Evolutionary conservation across 1,140 invertebrate species (phyloP).

Genomic region (Stegodyphus dumicola): DNA sequence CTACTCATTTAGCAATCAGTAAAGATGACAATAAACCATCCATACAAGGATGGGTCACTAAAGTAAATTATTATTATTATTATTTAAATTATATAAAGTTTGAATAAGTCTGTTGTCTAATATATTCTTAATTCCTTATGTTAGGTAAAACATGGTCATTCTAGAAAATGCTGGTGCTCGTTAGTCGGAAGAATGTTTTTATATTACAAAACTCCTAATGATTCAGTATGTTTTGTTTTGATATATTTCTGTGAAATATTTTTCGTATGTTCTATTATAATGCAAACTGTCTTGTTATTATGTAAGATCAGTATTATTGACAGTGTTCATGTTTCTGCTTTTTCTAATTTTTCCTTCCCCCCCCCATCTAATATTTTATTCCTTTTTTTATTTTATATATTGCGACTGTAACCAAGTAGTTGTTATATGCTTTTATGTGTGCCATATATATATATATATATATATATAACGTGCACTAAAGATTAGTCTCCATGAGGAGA

Average conservation of each 20-base stretch:
- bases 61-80: constrained; percentile 73
- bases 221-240: constrained; percentile 71
- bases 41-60: constrained; percentile 92
- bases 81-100: background rate
- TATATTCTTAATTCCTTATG: background rate
- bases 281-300: background rate
- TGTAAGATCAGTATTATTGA: too few species aligned
- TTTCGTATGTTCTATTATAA: too few species aligned
- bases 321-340: too few species aligned
- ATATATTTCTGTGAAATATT: too few species aligned
- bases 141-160: constrained; percentile 85
- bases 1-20: constrained; percentile 87
- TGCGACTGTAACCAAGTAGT: too few species aligned
- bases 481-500: too few species aligned
- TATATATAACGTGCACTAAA: too few species aligned
- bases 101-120: background rate
- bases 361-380: too few species aligned
- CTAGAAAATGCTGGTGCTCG: constrained; percentile 95
- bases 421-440: too few species aligned
- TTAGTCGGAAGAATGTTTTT: constrained; percentile 95
- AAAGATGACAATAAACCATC: constrained; percentile 93
- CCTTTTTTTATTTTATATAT: too few species aligned
- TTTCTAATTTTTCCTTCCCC: too few species aligned
- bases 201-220: constrained; percentile 92
- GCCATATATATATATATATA: too few species aligned